Evolutionary conservation across 2,888 invertebrate genomes (phyloP), one percentile per base, ranked within the genome.

Genomic region (Hirtodrosophila duncani): DNA sequence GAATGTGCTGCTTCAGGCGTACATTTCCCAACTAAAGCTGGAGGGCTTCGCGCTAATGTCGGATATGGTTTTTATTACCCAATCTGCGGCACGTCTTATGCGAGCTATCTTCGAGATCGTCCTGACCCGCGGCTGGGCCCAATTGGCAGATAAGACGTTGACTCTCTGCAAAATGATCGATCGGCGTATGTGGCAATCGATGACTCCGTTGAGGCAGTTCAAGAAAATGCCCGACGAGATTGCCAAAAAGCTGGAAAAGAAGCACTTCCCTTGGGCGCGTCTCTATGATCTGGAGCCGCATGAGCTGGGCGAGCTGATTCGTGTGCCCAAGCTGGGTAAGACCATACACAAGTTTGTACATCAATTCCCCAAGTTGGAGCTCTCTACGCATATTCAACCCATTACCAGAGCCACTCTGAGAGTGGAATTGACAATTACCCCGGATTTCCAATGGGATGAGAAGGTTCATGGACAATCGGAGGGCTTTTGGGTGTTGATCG

Each of bases 371-470:
- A 98, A 98, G 86, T 85, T 99, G 53, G 98, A 99, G 84, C 88
- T 99, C 5, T 93, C 97, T 0, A 98, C 99, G 0, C 97, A 99
- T 84, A 97, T 99, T 68, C 98, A 99, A 85, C 99, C 99, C 0
- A 97, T 99, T 62, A 99, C 99, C 0, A 87, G 95, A 43, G 93
- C 95, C 1, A 99, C 98, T 0, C 88, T 99, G 11, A 89, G 97
- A 43, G 97, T 99, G 0, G 99, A 99, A 87, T 88, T 99, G 9
- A 98, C 98, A 0, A 96, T 99, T 52, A 97, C 97, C 0, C 99
- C 99, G 0, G 99, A 99, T 88, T 99, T 99, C 87, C 96, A 98
- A 82, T 99, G 99, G 99, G 99, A 99, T 74, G 98, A 98, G 60
- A 98, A 98, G 88, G 88, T 91, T 21, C 92, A 92, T 81, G 93